Evolutionary conservation across 2,113 vertebrate genomes (phyloP).

Genomic region (Clarias batrachus): DNA sequence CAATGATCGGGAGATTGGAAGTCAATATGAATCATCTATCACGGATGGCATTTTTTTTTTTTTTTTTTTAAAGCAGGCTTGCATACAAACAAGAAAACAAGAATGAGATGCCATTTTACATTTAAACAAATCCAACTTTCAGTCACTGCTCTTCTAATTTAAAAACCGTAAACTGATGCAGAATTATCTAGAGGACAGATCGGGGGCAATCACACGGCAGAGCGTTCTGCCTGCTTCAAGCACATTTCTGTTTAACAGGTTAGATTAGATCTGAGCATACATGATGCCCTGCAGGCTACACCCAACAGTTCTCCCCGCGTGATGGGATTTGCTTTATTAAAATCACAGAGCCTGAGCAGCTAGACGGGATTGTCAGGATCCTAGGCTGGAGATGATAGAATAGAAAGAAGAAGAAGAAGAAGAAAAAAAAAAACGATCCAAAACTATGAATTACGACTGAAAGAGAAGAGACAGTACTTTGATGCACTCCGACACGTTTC

Average conservation of each 20-base stretch:
- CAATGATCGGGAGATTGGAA: not conserved
- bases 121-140: constrained; percentile 14
- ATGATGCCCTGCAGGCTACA: constrained; percentile 53
- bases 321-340: constrained; percentile 53
- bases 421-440: not conserved
- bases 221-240: constrained; percentile 50
- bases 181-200: constrained; percentile 65
- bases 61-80: not conserved
- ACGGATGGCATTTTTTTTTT: not conserved
- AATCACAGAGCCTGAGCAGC: constrained; percentile 33
- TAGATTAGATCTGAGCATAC: constrained; percentile 67
- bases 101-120: constrained; percentile 1
- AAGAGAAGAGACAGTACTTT: not conserved
- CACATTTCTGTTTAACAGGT: constrained; percentile 63
- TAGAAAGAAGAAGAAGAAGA: too few species aligned
- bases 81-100: not conserved
- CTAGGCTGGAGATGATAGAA: not conserved
- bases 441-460: constrained; percentile 4
- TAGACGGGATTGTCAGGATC: not conserved
- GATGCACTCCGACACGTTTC: not conserved
- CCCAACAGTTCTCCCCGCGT: constrained; percentile 53
- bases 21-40: not conserved
- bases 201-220: constrained; percentile 62
- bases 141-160: constrained; percentile 38
- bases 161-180: constrained; percentile 41